phyloP scores from a whole-genome alignment of 2,113 vertebrate species.

The Coracopsis vasa region DNA sequence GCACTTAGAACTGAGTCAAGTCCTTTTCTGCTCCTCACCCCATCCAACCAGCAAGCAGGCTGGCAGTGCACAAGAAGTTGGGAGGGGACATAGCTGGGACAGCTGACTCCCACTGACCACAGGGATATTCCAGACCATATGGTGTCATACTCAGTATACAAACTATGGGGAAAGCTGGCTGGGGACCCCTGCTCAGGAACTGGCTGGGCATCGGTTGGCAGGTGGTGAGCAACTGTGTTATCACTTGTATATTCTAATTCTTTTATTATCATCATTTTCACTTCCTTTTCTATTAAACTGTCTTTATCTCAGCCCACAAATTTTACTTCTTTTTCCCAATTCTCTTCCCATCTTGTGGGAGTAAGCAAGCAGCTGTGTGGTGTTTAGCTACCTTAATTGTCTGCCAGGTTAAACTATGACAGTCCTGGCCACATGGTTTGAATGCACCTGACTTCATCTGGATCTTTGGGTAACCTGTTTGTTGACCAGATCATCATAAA shows the following conservation, averaged over 20 bases:
- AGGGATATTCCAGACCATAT: neutral
- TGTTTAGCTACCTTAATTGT: neutral
- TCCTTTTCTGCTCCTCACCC: neutral
- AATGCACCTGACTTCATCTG: neutral
- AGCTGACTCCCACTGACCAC: neutral
- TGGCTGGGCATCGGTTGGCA: neutral
- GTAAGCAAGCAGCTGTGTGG: accelerated
- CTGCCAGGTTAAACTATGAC: neutral
- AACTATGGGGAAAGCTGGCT: neutral
- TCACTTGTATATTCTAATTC: neutral
- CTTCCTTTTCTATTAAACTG: neutral
- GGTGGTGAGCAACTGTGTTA: neutral
- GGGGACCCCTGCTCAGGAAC: neutral
- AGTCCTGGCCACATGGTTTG: neutral
- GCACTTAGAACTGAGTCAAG: too few relatives aligned
- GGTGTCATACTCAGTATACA: neutral
- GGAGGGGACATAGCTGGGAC: neutral
- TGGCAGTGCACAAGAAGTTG: neutral
- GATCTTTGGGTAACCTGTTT: neutral
- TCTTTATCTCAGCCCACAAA: neutral
- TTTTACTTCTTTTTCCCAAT: neutral
- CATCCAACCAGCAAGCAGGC: neutral
- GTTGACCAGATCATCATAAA: neutral
- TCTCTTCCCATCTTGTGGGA: neutral
- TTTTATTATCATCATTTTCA: neutral